A percentile compares a stretch with the other conserved stretches of the same genome.
Conservation (phyloP, 2,888 invertebrate species). For the Drosophila fungiperda region DNA sequence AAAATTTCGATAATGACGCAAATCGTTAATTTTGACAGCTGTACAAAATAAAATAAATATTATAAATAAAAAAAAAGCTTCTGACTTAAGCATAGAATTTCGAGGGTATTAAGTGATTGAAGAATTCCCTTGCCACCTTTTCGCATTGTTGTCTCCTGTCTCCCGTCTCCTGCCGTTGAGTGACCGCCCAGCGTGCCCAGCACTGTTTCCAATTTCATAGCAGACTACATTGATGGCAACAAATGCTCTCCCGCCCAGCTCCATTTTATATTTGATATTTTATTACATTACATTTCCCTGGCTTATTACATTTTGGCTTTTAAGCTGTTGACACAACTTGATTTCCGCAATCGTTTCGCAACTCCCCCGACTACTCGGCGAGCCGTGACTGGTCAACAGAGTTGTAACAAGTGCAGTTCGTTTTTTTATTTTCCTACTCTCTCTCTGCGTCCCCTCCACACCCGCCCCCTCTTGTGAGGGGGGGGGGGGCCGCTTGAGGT, state of each 20-base stretch:
- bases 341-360: slow-evolving; percentile 68
- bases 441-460: background rate
- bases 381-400: slow-evolving; percentile 52
- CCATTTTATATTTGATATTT: slow-evolving; percentile 77
- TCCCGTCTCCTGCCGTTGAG: slow-evolving; percentile 11
- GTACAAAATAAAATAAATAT: too few species aligned
- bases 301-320: slow-evolving; percentile 81
- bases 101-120: slow-evolving; percentile 1
- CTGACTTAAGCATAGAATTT: background rate
- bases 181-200: slow-evolving; percentile 5
- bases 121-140: background rate
- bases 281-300: slow-evolving; percentile 80
- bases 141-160: background rate
- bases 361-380: background rate
- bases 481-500: background rate
- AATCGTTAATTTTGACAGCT: too few species aligned
- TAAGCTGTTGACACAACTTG: slow-evolving; percentile 80
- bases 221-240: slow-evolving; percentile 70
- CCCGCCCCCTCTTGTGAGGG: background rate
- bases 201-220: slow-evolving; percentile 65
- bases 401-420: slow-evolving; percentile 31
- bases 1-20: too few species aligned
- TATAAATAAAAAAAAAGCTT: too few species aligned
- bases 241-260: slow-evolving; percentile 62
- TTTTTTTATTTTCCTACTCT: background rate